Conservation (phyloP, 2,888 invertebrate species). For the Scaptomyza reducta region DNA sequence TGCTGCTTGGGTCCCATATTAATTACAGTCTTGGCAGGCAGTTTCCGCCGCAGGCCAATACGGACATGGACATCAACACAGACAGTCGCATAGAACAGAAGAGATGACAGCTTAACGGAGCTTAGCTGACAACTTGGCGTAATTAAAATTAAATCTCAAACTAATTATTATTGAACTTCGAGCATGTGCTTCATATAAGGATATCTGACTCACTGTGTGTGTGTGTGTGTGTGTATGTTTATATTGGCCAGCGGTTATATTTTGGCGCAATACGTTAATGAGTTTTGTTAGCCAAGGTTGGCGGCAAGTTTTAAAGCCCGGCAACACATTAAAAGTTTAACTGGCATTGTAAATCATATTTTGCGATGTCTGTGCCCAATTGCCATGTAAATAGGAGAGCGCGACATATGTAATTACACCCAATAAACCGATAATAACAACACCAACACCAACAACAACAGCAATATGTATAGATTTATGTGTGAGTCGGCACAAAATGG, state of each 20-base stretch:
- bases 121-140: constrained; percentile 60
- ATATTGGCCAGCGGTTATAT: constrained; percentile 62
- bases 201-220: not conserved
- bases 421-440: constrained; percentile 41
- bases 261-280: constrained; percentile 44
- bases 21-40: constrained; percentile 71
- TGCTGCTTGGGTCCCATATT: constrained; percentile 54
- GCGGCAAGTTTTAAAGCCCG: constrained; percentile 17
- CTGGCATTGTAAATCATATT: constrained; percentile 54
- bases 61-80: constrained; percentile 48
- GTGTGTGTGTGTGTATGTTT: constrained; percentile 30
- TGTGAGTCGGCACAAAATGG: constrained; percentile 60
- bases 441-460: constrained; percentile 37
- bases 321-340: constrained; percentile 23
- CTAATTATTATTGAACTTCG: constrained; percentile 74
- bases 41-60: constrained; percentile 60
- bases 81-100: constrained; percentile 35
- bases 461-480: constrained; percentile 46
- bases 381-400: constrained; percentile 67
- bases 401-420: constrained; percentile 76
- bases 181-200: constrained; percentile 23
- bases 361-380: constrained; percentile 59
- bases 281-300: constrained; percentile 44
- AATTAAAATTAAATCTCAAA: constrained; percentile 81
- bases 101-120: constrained; percentile 35